These are phyloP conservation scores for Watsonalla cultraria DNA, from an alignment of 2,888 invertebrate genomes.

Conservation along the genomic window DNA sequence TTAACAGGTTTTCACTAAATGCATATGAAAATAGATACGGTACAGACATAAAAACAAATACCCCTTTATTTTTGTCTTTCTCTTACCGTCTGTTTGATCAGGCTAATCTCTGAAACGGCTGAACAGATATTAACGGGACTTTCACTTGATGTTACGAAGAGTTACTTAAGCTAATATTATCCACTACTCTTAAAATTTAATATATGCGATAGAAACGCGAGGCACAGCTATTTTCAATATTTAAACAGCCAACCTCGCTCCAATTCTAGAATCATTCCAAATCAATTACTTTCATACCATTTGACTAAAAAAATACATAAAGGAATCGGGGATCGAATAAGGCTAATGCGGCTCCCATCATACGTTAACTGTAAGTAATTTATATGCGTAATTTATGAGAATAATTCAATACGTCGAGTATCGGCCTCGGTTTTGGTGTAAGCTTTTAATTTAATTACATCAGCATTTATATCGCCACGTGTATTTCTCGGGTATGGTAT, in stretches of 20 bases:
- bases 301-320: conserved; percentile 66
- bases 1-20: too few species aligned
- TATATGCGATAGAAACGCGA: too few species aligned
- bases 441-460: conserved; percentile 31
- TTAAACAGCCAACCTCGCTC: background rate
- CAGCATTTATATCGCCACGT: conserved; percentile 6
- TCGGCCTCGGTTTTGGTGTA: conserved; percentile 9
- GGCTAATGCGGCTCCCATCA: conserved; percentile 59
- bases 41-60: too few species aligned
- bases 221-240: too few species aligned
- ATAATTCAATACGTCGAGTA: conserved; percentile 31
- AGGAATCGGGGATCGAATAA: conserved; percentile 55
- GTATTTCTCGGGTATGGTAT: background rate
- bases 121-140: too few species aligned
- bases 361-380: conserved; percentile 55
- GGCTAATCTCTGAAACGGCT: too few species aligned
- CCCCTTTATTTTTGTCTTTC: too few species aligned
- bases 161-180: too few species aligned
- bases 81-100: too few species aligned
- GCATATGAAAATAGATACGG: too few species aligned
- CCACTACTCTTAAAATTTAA: too few species aligned
- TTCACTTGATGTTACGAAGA: too few species aligned
- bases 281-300: conserved; percentile 27
- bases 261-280: conserved; percentile 10
- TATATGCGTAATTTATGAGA: conserved; percentile 52